Evolutionary conservation across 2,113 vertebrate species (phyloP).

Genomic region (Nymphicus hollandicus): DNA sequence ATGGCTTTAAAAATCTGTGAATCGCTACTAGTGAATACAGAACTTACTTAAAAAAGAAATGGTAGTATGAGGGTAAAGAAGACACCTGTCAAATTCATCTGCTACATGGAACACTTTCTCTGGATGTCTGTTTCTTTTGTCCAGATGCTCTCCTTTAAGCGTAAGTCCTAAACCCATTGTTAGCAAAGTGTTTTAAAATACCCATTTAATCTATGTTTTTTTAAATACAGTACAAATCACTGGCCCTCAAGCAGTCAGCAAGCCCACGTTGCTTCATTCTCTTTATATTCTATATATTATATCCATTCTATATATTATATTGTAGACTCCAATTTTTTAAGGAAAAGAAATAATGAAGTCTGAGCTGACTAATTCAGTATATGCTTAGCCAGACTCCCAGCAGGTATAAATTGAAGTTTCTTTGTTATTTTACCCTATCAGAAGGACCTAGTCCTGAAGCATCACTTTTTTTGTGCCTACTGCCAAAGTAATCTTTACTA

Average conservation of each 20-base stretch:
- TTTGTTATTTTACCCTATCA: background rate
- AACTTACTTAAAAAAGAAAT: background rate
- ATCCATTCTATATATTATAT: background rate
- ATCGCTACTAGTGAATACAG: background rate
- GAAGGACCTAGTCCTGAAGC: background rate
- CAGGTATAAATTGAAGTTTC: background rate
- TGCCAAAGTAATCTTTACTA: background rate
- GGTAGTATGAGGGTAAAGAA: background rate
- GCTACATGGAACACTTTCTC: background rate
- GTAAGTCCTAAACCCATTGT: background rate
- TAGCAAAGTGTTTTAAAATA: background rate
- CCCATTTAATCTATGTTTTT: background rate
- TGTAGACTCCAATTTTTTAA: background rate
- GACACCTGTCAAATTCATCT: background rate
- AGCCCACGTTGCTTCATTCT: background rate
- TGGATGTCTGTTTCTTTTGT: background rate
- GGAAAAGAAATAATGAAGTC: background rate
- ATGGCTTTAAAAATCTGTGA: background rate
- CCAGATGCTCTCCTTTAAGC: background rate
- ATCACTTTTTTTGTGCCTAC: background rate
- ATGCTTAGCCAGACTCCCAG: background rate
- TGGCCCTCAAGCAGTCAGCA: background rate
- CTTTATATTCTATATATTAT: background rate
- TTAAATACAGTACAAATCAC: background rate
- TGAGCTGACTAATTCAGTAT: background rate